A percentile compares a stretch with the other conserved stretches of the same genome.
phyloP scores from a whole-genome alignment of 2,797 vertebrate species.

The Craterocephalus amniculus region DNA sequence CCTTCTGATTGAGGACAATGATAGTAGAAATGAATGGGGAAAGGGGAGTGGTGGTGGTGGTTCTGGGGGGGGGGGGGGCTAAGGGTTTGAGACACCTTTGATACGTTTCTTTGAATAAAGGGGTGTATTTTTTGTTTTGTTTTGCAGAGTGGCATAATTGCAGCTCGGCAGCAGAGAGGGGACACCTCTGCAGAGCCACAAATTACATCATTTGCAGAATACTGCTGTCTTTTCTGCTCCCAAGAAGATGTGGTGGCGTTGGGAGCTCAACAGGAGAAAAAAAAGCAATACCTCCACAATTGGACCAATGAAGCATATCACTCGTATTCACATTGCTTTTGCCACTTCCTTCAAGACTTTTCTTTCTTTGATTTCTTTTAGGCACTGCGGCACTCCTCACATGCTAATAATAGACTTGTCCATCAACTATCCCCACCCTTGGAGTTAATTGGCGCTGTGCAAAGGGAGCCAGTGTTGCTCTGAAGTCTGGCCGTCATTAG shows the following conservation, averaged over 20 bases:
- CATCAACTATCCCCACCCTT: constrained; percentile 82
- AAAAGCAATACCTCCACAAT: constrained; percentile 76
- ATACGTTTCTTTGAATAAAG: constrained; percentile 54
- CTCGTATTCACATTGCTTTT: constrained; percentile 76
- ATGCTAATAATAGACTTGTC: constrained; percentile 85
- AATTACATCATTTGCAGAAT: constrained; percentile 66
- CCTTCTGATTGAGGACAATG: constrained; percentile 27
- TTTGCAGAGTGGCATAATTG: constrained; percentile 48
- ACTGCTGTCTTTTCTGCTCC: constrained; percentile 54
- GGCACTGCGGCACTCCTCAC: constrained; percentile 72
- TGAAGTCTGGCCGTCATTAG: constrained; percentile 82
- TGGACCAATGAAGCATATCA: constrained; percentile 81
- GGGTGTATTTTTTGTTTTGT: constrained; percentile 31
- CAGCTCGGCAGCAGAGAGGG: constrained; percentile 29
- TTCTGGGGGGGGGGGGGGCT: constrained; percentile 30
- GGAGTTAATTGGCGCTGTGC: constrained; percentile 82
- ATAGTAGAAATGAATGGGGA: constrained; percentile 33
- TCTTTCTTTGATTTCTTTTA: constrained; percentile 80
- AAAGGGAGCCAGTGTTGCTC: constrained; percentile 69
- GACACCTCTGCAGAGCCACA: constrained; percentile 46
- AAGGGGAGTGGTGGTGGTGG: no score
- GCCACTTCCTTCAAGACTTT: constrained; percentile 78
- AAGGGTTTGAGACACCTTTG: constrained; percentile 48
- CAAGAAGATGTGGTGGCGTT: constrained; percentile 12
- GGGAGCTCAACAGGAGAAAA: constrained; percentile 39